These are phyloP conservation scores for Cynopterus brachyotis DNA, from an alignment of 2,113 vertebrate genomes.

Conservation along the genomic window DNA sequence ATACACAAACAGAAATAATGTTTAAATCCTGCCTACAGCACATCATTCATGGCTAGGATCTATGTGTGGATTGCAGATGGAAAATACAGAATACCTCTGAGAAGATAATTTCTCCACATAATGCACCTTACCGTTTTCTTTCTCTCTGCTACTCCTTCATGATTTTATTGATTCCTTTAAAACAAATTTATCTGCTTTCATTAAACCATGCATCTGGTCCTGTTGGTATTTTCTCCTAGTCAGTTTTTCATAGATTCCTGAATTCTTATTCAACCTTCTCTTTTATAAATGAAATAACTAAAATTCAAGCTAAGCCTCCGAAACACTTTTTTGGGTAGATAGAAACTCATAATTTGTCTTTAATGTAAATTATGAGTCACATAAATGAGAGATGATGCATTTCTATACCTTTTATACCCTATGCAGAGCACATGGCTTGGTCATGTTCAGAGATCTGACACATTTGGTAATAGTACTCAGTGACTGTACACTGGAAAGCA, in stretches of 20 bases:
- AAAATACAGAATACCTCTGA: not conserved
- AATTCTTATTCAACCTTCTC: constrained; percentile 40
- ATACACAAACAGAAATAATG: not conserved
- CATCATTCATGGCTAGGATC: not conserved
- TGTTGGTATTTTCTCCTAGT: constrained; percentile 30
- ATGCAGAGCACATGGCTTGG: not conserved
- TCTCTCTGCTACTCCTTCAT: constrained; percentile 30
- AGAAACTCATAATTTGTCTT: not conserved
- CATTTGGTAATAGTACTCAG: not conserved
- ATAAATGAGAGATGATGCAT: not conserved
- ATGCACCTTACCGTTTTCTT: constrained; percentile 28
- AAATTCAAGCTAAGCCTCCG: not conserved
- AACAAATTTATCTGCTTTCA: constrained; percentile 63
- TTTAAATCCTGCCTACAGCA: not conserved
- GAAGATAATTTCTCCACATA: constrained; percentile 53
- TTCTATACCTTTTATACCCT: not conserved
- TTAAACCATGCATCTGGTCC: constrained; percentile 36
- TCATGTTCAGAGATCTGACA: not conserved
- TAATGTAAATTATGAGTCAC: not conserved
- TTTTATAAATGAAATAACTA: constrained; percentile 51
- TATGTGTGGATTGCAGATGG: not conserved
- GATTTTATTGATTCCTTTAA: constrained; percentile 65
- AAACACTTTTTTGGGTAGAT: not conserved
- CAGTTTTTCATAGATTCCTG: constrained; percentile 43
- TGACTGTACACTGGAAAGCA: not conserved